A percentile compares a stretch with the other conserved stretches of the same genome.
These are phyloP conservation scores for Phaethornis superciliosus DNA, from an alignment of 2,113 vertebrate species.

Conservation along the genomic window DNA sequence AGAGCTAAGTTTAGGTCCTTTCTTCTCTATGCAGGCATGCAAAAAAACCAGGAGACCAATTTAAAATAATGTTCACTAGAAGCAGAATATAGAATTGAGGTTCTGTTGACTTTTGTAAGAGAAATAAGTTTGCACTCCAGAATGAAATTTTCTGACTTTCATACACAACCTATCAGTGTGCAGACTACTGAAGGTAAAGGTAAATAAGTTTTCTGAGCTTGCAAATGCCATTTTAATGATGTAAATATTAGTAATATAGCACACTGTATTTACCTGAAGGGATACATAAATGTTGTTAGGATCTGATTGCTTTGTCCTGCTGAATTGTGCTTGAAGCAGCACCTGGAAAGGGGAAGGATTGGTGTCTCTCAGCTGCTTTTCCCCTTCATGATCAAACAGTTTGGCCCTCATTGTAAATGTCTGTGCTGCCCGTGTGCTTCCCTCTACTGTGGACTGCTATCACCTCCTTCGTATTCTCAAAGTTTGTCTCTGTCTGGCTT, in stretches of 20 bases:
- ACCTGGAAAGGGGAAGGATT: not conserved
- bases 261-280: not conserved
- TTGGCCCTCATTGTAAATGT: not conserved
- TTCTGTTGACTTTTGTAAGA: not conserved
- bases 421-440: not conserved
- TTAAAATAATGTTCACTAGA: not conserved
- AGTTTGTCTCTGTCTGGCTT: not conserved
- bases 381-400: accelerated
- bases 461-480: not conserved
- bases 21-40: not conserved
- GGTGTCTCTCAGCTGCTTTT: not conserved
- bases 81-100: not conserved
- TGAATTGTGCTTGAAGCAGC: not conserved
- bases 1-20: not conserved
- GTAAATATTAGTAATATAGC: not conserved
- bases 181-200: not conserved
- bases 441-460: no score
- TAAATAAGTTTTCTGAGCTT: not conserved
- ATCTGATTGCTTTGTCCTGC: not conserved
- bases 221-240: not conserved
- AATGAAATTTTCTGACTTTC: not conserved
- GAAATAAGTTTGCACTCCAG: not conserved
- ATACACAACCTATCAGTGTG: not conserved
- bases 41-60: not conserved
- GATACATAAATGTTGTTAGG: not conserved